Base-by-base conservation (phyloP, 2,888 invertebrate species). In the Tenodera sinensis region DNA sequence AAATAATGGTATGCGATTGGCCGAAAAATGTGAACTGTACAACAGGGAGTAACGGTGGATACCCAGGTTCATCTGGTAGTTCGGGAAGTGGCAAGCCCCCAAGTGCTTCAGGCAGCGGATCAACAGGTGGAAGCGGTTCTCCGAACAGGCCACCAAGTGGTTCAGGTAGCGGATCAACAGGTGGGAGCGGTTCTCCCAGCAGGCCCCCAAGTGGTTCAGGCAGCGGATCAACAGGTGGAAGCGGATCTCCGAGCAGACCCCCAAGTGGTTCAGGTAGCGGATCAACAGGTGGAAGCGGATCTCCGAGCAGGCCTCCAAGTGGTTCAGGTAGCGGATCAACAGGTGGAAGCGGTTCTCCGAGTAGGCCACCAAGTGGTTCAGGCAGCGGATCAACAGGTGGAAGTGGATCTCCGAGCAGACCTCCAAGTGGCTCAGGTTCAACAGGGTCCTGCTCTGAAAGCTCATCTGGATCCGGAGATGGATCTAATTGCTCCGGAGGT, bases 1-100 rank as follows among this genome's bases (percentile, higher is more conserved):
- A 89, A 25, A 91, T 91, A 6, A 90, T 90, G 71, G 90, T 91
- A 14, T 91, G 91, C 88, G 91, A 91, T 83, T 91, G 91, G 91
- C 91, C 91, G 2, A 90, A 90, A 89, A 89, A 90, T 83, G 91
- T 90, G 71, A 90, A 89, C 12, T 91, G 91, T 71, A 83, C 20
- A 14, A 0, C 6, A 4, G 54, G 20, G 0, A 71, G 20, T 71
- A 20, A 2, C 3, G 54, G 54, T 54, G 54, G 15, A 54, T 14
- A 14, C 20, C 20, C 54, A 15, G 54, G 54, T 4, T 71, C 54
- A 15, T 3, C 20, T 2, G 4, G 4, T 3, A 25, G 20, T 15
- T 15, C 20, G 15, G 54, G 54, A 20, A 25, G 54, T 71, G 54
- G 54, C 25, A 71, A 25, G 20, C 54, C 54, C 3, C 54, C 54